A percentile compares a stretch with the other conserved stretches of the same genome.
Conservation (phyloP, 1,140 invertebrate genomes). For the Apis laboriosa region DNA sequence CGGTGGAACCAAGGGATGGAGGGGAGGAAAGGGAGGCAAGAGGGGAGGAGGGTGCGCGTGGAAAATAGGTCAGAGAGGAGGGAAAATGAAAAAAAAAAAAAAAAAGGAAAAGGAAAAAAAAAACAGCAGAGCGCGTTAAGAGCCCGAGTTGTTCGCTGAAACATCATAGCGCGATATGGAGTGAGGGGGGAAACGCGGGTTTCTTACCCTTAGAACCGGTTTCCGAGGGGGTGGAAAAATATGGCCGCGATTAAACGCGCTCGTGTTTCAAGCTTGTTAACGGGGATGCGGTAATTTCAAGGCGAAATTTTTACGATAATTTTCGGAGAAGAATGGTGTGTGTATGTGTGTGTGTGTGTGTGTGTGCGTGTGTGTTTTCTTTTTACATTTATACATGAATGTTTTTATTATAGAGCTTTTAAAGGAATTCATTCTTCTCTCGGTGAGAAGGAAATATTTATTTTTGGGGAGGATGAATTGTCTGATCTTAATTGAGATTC, state of each 20-base stretch:
- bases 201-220: not conserved
- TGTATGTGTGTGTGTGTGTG: not conserved
- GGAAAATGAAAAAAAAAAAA: not conserved
- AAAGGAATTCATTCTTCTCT: too few relatives aligned
- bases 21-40: not conserved
- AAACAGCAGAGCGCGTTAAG: conserved; percentile 22
- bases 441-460: too few relatives aligned
- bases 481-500: too few relatives aligned
- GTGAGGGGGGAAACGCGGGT: not conserved
- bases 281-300: not conserved
- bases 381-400: too few relatives aligned
- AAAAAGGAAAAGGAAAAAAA: not conserved
- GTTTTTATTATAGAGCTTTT: too few relatives aligned
- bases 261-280: not conserved
- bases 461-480: too few relatives aligned
- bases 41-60: not conserved
- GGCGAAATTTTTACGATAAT: not conserved
- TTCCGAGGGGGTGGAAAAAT: not conserved
- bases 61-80: conserved; percentile 32
- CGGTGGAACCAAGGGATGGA: not conserved
- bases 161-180: conserved; percentile 8
- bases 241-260: conserved; percentile 3
- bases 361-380: not conserved
- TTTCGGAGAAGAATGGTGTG: accelerated
- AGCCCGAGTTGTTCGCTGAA: conserved; percentile 22